Evolutionary conservation across 2,888 invertebrate genomes (phyloP).

Genomic region (Bruchidius siliquastri): DNA sequence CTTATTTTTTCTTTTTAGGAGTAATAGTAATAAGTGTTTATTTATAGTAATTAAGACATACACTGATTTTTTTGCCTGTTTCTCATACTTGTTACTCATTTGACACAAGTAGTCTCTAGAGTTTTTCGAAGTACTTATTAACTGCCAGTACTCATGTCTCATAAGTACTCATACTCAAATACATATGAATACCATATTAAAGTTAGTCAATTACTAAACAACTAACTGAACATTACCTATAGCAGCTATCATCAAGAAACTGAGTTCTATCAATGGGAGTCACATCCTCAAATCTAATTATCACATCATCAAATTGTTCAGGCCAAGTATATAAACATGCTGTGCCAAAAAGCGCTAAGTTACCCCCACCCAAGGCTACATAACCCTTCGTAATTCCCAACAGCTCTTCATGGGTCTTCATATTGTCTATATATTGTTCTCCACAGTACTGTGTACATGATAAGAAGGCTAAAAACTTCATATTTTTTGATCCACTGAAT

Average conservation of each 20-base stretch:
- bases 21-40: too few species aligned
- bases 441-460: constrained; percentile 66
- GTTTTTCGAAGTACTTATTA: too few species aligned
- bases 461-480: constrained; percentile 86
- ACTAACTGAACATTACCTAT: constrained; percentile 50
- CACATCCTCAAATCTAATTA: constrained; percentile 54
- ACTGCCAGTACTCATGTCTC: too few species aligned
- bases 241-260: constrained; percentile 89
- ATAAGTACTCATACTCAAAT: too few species aligned
- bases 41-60: too few species aligned
- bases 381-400: constrained; percentile 70
- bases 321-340: constrained; percentile 92
- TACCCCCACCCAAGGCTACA: constrained; percentile 89
- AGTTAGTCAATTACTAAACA: neutral
- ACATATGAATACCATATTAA: constrained; percentile 16
- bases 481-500: constrained; percentile 55
- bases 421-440: constrained; percentile 45
- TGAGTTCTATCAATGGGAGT: constrained; percentile 64
- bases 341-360: constrained; percentile 85
- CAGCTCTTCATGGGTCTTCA: constrained; percentile 65
- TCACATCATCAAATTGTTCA: constrained; percentile 61
- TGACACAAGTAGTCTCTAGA: too few species aligned
- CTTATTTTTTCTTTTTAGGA: too few species aligned
- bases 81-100: too few species aligned
- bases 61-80: too few species aligned